A percentile compares a stretch with the other conserved stretches of the same genome.
phyloP scores from a whole-genome alignment of 2,888 invertebrate genomes.

The Caenorhabditis becei region DNA sequence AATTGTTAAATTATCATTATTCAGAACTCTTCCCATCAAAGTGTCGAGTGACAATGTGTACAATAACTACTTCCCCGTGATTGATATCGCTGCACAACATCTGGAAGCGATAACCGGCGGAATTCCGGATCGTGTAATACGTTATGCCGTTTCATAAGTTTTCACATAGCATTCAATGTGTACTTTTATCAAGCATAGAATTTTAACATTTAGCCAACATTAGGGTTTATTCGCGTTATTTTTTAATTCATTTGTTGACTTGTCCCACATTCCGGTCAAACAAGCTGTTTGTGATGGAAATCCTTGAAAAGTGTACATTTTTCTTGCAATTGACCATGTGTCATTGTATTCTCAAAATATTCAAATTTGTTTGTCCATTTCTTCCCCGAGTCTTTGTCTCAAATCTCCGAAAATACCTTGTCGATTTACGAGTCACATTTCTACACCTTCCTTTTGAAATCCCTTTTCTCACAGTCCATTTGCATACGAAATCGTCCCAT shows the following conservation, averaged over 20 bases:
- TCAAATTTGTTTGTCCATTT: background rate
- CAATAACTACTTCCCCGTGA: constrained; percentile 32
- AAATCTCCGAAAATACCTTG: constrained; percentile 40
- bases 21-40: constrained; percentile 49
- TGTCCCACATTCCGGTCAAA: constrained; percentile 36
- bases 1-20: background rate
- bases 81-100: constrained; percentile 23
- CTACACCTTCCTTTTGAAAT: background rate
- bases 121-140: constrained; percentile 18
- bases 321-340: background rate
- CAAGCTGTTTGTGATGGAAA: constrained; percentile 9
- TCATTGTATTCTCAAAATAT: background rate
- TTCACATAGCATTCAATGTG: constrained; percentile 4
- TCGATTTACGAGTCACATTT: constrained; percentile 53
- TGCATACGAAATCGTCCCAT: background rate
- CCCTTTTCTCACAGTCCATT: background rate
- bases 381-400: constrained; percentile 5
- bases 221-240: background rate
- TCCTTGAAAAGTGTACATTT: background rate
- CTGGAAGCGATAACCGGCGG: constrained; percentile 18
- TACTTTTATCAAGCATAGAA: background rate
- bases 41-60: constrained; percentile 40
- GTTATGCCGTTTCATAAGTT: constrained; percentile 12
- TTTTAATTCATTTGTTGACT: background rate
- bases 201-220: background rate